Conservation (phyloP, 2,888 invertebrate species). For the Melipona beecheii region DNA sequence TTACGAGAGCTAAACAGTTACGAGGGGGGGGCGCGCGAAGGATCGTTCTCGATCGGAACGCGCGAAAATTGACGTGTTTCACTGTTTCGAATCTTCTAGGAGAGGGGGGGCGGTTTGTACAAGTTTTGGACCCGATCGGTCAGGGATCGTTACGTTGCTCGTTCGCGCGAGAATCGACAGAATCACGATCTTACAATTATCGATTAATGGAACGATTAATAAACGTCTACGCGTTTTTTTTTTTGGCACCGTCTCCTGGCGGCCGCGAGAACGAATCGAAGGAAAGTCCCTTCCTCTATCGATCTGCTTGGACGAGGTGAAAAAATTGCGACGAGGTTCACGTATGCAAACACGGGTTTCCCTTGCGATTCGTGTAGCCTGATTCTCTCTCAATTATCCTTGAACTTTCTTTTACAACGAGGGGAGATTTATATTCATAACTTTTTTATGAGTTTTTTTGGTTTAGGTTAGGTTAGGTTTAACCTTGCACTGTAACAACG, state of each 20-base stretch:
- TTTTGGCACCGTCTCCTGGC: constrained; percentile 72
- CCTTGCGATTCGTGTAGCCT: neutral
- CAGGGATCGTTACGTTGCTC: constrained; percentile 47
- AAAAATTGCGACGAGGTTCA: constrained; percentile 21
- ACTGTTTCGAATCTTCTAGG: constrained; percentile 20
- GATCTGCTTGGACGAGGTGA: neutral
- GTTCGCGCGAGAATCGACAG: constrained; percentile 52
- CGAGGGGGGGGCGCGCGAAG: neutral
- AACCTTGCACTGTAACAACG: no score
- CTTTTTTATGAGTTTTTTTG: neutral
- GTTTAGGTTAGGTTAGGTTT: no score
- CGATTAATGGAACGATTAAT: constrained; percentile 56
- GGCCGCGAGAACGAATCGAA: constrained; percentile 40
- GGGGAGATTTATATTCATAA: neutral
- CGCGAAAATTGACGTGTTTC: constrained; percentile 73
- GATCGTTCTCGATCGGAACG: constrained; percentile 21
- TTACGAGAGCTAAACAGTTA: neutral
- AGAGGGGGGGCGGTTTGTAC: constrained; percentile 9
- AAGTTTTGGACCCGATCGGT: constrained; percentile 37
- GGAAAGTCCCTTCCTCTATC: constrained; percentile 19
- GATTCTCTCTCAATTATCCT: neutral
- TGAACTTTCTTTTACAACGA: neutral
- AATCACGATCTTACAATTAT: constrained; percentile 61
- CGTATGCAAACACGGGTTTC: neutral
- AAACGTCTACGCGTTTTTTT: constrained; percentile 38